Percentiles rank a stretch among this genome's conserved stretches.
These are phyloP conservation scores for Gymnoscelis rufifasciata DNA, from an alignment of 2,888 invertebrate species.

Conservation along the genomic window DNA sequence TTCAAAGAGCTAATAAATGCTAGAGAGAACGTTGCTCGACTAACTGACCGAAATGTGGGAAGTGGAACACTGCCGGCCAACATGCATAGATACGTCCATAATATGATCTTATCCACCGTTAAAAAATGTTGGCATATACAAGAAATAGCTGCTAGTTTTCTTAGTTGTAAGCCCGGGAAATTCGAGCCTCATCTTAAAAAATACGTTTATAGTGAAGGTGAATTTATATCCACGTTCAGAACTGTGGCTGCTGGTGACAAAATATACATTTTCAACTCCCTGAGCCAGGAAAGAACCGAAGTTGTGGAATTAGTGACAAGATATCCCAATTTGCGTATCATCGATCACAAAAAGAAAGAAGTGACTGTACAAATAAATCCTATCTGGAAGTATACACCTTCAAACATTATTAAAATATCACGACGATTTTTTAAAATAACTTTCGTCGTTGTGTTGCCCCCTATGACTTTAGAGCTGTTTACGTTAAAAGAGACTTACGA, in stretches of 20 bases:
- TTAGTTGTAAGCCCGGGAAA: slow-evolving; percentile 87
- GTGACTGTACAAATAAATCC: slow-evolving; percentile 62
- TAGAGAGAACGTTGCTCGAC: slow-evolving; percentile 89
- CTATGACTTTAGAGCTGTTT: slow-evolving; percentile 86
- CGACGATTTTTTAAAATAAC: slow-evolving; percentile 78
- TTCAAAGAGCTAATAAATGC: slow-evolving; percentile 73
- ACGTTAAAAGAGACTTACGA: slow-evolving; percentile 67
- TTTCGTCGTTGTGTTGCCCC: slow-evolving; percentile 87
- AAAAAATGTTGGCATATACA: slow-evolving; percentile 67
- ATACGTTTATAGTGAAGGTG: slow-evolving; percentile 62
- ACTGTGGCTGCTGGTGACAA: slow-evolving; percentile 79
- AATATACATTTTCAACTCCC: slow-evolving; percentile 90
- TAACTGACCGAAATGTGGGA: slow-evolving; percentile 98
- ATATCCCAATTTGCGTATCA: slow-evolving; percentile 84
- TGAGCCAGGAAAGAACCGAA: slow-evolving; percentile 88
- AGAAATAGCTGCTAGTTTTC: slow-evolving; percentile 54
- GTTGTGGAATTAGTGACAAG: slow-evolving; percentile 85
- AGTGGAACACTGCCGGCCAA: slow-evolving; percentile 94
- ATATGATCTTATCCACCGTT: slow-evolving; percentile 69
- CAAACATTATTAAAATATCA: slow-evolving; percentile 53
- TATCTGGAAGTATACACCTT: slow-evolving; percentile 54
- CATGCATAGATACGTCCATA: slow-evolving; percentile 91
- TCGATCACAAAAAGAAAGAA: slow-evolving; percentile 82
- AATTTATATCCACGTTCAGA: slow-evolving; percentile 56
- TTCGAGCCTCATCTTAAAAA: slow-evolving; percentile 79